Evolutionary conservation across 2,113 vertebrate genomes (phyloP).

Genomic region (Erythrolamprus reginae): DNA sequence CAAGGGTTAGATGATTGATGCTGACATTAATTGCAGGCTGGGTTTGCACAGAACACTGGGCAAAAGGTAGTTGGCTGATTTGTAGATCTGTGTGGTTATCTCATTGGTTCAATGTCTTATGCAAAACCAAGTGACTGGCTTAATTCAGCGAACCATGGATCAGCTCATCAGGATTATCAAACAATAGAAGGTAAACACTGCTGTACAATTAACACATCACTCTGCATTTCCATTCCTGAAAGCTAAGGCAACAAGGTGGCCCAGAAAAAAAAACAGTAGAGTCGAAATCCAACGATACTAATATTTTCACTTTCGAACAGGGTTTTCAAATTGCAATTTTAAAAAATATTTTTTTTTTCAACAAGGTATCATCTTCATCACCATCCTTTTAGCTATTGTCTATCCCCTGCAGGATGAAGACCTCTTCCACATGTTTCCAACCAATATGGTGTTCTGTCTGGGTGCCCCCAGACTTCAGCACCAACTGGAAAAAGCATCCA

Average conservation of each 20-base stretch:
- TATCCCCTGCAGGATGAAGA: too few species aligned
- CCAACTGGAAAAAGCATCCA: too few species aligned
- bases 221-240: background rate
- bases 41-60: background rate
- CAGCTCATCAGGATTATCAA: background rate
- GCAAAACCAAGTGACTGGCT: background rate
- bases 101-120: background rate
- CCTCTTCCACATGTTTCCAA: too few species aligned
- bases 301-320: background rate
- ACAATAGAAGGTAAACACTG: background rate
- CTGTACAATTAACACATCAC: background rate
- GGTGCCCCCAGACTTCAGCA: too few species aligned
- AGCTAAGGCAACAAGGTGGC: background rate
- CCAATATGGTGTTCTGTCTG: too few species aligned
- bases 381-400: too few species aligned
- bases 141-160: background rate
- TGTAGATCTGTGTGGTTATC: background rate
- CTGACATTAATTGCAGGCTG: background rate
- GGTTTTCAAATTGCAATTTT: background rate
- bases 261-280: background rate
- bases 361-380: background rate
- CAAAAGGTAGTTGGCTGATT: background rate
- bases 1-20: too few species aligned
- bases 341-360: background rate
- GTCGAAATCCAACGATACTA: background rate